Evolutionary conservation across 2,888 invertebrate species (phyloP), one percentile per base, ranked within the genome.

Genomic region (Chirona hameri): DNA sequence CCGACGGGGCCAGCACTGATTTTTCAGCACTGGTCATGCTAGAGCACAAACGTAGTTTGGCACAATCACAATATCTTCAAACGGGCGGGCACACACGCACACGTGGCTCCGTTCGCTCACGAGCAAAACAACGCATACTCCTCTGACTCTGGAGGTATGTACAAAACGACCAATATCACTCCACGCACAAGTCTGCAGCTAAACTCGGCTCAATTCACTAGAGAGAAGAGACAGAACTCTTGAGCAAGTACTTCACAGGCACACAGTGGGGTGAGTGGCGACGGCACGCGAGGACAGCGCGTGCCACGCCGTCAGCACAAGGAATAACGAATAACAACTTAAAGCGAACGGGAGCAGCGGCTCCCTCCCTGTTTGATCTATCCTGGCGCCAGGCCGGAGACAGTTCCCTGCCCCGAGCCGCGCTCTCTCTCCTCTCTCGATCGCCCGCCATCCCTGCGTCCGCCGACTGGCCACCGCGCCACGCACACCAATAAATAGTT

Each of bases 271-370:
- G 14, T 69, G 27, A 12, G 69, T 29, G 15, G 4, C 69, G 14
- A 39, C 21, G 39, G 9, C 10, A 14, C 27, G 10, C 12, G 76
- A 18, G 10, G 39, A 24, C 39, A 3, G 27, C 4, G 5, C 24
- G 18, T 39, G 12, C 29, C 4, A 31, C 72, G 21, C 9, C 18
- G 24, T 24, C 39, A 39, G 39, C 18, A 39, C 39, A 46, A 39
- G 46, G 21, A 76, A 76, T 76, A 76, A 76, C 76, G 76, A 76
- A 76, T 76, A 76, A 76, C 76, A 76, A 76, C 76, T 76, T 76
- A 76, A 76, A 76, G 76, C 76, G 76, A 76, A 10, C 24, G 24
- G 76, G 76, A 46, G 76, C 46, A 46, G 21, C 5, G 31, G 21
- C 31, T 72, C 21, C 72, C 46, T 76, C 76, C 76, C 39, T 76